Evolutionary conservation across 1,140 invertebrate species (phyloP), one percentile per base, ranked within the genome.

Genomic region (Brachionus paranguensis): DNA sequence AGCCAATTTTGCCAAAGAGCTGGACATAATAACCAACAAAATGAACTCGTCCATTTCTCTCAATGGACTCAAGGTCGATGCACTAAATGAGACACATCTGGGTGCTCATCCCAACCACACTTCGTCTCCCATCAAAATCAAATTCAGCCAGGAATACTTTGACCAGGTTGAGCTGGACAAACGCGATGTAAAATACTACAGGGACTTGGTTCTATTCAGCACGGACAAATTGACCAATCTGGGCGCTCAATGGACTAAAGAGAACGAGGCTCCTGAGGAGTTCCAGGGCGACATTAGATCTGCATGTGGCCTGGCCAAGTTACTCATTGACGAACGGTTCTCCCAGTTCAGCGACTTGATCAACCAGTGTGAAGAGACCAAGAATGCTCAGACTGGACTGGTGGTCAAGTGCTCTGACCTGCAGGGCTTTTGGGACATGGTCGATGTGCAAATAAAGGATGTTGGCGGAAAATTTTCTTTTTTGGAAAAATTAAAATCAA

Each of bases 401-500:
- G 41, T 64, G 12, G 78, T 81, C 27, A 60, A 68, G 33, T 81
- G 78, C 17, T 41, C 53, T 12, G 78, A 81, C 43, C 60, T 81
- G 43, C 78, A 81, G 33, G 78, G 78, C 0, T 81, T 81, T 47
- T 81, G 78, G 78, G 78, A 81, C 53, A 81, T 81, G 78, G 78
- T 81, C 11, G 53, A 64, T 47, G 64, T 60, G 3, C 78, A 81
- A 41, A 33, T 81, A 10, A 68, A 81, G n/a, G 78, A 81, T 29
- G 78, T 81, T 6, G 17, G 33, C 11, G 29, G 41, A 43, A 81
- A 81, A 29, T 81, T 81, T 45, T 55, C 37, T 0, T 64, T 64
- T 12, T 68, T 81, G 41, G 10, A 60, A 8, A 60, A 64, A 47
- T 41, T 81, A 11, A 81, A 68, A 11, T 20, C 11, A 7, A 81